Base-by-base conservation (phyloP, 2,888 invertebrate genomes). In the Ferrisia virgata region DNA sequence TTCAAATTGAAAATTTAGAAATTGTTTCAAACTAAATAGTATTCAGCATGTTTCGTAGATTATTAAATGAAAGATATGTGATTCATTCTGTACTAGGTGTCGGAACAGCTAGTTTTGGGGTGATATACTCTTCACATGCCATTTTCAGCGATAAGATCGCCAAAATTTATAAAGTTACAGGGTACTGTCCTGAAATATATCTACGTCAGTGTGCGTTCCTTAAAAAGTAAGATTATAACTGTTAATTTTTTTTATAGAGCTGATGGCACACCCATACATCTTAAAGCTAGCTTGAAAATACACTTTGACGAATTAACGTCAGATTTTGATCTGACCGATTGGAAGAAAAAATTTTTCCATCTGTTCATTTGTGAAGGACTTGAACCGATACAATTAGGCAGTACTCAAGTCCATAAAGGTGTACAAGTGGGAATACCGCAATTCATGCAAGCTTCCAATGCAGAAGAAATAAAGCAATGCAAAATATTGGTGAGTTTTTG, bases 341-440 rank as follows among this genome's bases (percentile, higher is more conserved):
- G 85, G 47, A 58, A 85, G 28, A 84, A 85, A 76, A 76, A 84
- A 13, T 82, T 82, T 33, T 25, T 72, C 5, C 53, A 4, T 31
- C 84, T 85, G 3, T 96, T 95, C 87, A 91, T 91, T 86, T 92
- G 92, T 1, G 91, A 90, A 89, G 95, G 95, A 28, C 93, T 93
- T 88, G 93, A 96, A 88, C 87, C 93, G 40, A 92, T 93, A 87
- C 91, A 92, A 89, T 92, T 92, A 64, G 96, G 95, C 88, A 89
- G 90, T 0, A 86, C 88, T 0, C 87, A 87, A 64, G 89, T 89
- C 39, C 88, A 86, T 82, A 92, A 88, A 89, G 95, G 95, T 15
- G 92, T 90, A 22, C 89, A 91, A 53, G 88, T 96, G 86, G 96
- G 96, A 4, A 89, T 96, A 72, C 96, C 96, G 18, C 89, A 90